Evolutionary conservation across 35 echinoderm and acorn worm genomes (phyloP), one percentile per base, ranked within the genome.

Genomic region (Apostichopus parvimensis): DNA sequence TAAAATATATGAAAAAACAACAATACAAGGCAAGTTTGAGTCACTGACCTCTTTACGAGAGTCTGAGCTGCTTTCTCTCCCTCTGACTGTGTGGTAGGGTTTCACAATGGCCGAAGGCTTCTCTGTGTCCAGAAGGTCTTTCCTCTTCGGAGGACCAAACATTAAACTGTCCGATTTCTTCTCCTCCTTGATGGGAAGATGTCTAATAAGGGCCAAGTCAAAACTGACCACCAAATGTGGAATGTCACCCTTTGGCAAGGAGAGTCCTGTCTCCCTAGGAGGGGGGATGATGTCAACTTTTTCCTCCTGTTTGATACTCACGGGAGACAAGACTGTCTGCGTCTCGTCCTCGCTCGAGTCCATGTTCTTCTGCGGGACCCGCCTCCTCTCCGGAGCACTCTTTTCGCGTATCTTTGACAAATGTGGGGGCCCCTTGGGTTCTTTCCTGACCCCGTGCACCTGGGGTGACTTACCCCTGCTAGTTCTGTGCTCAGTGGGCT

Each of bases 21-120:
- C 34, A 45, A 45, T 45, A 4, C 2, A 45, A n/a, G 34, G 34
- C 34, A 45, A 45, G 34, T 0, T 45, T 45, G 2, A 0, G 2
- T 8, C 77, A 34, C 89, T 23, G n/a, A 91, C 89, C 89, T 91
- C 89, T 79, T 91, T 91, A 54, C 89, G 52, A 54, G 89, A 91
- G 26, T 91, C 89, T 8, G 89, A 57, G 89, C 89, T 91, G 18
- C 61, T 79, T 58, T 84, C 57, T 20, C 86, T 71, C n/a, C 62
- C 86, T 34, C 55, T 61, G 59, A 23, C 59, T 23, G 89, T 91
- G 77, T 91, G 89, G 72, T 79, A 91, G n/a, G 89, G 89, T 68
- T 91, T 91, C 26, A 91, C 89, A 57, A 91, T 91, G 20, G 89
- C 89, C 34, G 89, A 91, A 25, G 89, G 89, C 55, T 91, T 91